A percentile compares a stretch with the other conserved stretches of the same genome.
Conservation (phyloP, 2,888 invertebrate species). For the Epinotia bilunana region DNA sequence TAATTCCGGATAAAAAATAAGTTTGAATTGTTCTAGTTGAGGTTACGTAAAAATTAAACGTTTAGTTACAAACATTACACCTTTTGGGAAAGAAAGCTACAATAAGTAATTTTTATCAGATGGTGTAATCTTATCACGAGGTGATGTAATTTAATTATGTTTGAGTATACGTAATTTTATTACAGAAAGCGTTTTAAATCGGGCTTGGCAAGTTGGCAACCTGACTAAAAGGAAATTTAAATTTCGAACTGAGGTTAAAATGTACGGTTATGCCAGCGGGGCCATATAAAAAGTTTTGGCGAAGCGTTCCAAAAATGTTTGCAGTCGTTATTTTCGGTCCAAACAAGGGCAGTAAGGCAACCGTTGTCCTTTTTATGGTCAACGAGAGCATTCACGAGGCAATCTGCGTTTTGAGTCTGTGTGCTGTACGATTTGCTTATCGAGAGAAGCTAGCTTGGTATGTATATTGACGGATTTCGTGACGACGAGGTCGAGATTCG, state of each 20-base stretch:
- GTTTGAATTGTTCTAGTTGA: conserved; percentile 1
- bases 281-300: conserved; percentile 20
- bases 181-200: conserved; percentile 35
- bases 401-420: conserved; percentile 43
- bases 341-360: conserved; percentile 58
- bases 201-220: conserved; percentile 24
- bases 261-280: conserved; percentile 33
- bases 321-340: conserved; percentile 54
- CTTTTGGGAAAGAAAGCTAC: conserved; percentile 32
- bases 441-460: conserved; percentile 1
- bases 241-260: conserved; percentile 27
- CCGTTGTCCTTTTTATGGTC: conserved; percentile 59
- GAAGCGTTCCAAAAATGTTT: conserved; percentile 16
- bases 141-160: conserved; percentile 38
- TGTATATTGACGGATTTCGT: conserved; percentile 10
- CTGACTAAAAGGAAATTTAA: conserved; percentile 11
- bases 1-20: conserved; percentile 4
- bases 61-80: background rate
- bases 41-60: conserved; percentile 3
- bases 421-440: conserved; percentile 30
- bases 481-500: background rate
- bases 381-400: conserved; percentile 57
- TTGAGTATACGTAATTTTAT: conserved; percentile 37
- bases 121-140: conserved; percentile 15
- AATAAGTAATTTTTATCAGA: conserved; percentile 15